Evolutionary conservation across 30 jellyfish, hydroid and myxozoan genomes (phyloP).

Genomic region (Calvadosia cruxmelitensis): DNA sequence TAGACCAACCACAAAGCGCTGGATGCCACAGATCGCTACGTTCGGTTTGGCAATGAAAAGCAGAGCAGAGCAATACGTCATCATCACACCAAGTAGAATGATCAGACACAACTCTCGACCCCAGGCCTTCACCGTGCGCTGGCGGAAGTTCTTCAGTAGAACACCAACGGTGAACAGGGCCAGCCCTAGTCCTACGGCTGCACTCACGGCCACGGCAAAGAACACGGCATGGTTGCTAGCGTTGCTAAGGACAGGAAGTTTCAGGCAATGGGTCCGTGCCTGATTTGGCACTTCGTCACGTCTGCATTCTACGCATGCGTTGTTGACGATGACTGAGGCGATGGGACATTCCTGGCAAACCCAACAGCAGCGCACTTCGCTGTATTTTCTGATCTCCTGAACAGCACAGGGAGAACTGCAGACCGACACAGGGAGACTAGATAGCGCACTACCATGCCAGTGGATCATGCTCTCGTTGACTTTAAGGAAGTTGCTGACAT

Average conservation of each 20-base stretch:
- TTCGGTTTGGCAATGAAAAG: conserved; percentile 46
- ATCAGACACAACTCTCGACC: conserved; percentile 80
- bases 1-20: conserved; percentile 45
- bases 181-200: conserved; percentile 27
- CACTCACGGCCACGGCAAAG: neutral
- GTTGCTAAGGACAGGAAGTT: conserved; percentile 15
- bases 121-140: conserved; percentile 51
- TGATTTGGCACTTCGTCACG: conserved; percentile 29
- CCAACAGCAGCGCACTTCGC: conserved; percentile 59
- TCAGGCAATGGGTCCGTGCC: conserved; percentile 11
- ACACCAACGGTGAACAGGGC: conserved; percentile 45
- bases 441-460: neutral
- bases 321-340: conserved; percentile 31
- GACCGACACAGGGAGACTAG: conserved; percentile 29
- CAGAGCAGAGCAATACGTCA: conserved; percentile 43
- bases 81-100: conserved; percentile 52
- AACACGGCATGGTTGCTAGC: neutral
- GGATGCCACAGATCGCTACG: conserved; percentile 35
- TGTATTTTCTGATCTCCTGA: conserved; percentile 8
- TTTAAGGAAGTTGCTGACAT: neutral
- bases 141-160: conserved; percentile 39
- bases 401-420: conserved; percentile 53
- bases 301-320: conserved; percentile 48
- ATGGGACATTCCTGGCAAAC: conserved; percentile 33
- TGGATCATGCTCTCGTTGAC: neutral